Evolutionary conservation across 2,888 invertebrate species (phyloP).

Genomic region (Tiphia femorata): DNA sequence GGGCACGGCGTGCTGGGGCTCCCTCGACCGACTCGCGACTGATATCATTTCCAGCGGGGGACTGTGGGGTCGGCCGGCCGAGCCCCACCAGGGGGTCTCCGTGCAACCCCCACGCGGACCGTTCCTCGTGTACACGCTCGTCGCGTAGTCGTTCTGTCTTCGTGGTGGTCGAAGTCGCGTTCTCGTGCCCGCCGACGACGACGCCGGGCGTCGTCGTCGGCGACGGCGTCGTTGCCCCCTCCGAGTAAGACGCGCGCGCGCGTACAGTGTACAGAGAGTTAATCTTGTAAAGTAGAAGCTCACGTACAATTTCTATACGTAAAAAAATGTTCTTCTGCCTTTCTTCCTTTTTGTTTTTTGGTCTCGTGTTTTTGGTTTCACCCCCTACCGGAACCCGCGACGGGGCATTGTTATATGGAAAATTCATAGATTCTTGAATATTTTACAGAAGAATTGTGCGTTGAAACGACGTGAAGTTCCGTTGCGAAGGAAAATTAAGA

Average conservation of each 20-base stretch:
- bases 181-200: constrained; percentile 25
- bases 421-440: no score
- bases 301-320: no score
- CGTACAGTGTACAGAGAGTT: no score
- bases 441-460: no score
- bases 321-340: no score
- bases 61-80: constrained; percentile 59
- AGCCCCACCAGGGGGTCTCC: constrained; percentile 64
- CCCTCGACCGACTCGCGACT: constrained; percentile 65
- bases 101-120: constrained; percentile 55
- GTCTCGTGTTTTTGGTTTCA: no score
- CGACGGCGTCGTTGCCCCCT: background rate
- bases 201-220: background rate
- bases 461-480: background rate
- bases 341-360: background rate
- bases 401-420: no score
- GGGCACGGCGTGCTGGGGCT: constrained; percentile 53
- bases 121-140: constrained; percentile 42
- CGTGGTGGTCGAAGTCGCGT: constrained; percentile 3
- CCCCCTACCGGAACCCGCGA: no score
- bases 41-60: constrained; percentile 65
- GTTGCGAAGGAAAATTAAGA: background rate
- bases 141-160: constrained; percentile 19
- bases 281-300: no score
- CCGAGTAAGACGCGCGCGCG: background rate